Evolutionary conservation across 2,113 vertebrate genomes (phyloP), one percentile per base, ranked within the genome.

Genomic region (Ranitomeya imitator): DNA sequence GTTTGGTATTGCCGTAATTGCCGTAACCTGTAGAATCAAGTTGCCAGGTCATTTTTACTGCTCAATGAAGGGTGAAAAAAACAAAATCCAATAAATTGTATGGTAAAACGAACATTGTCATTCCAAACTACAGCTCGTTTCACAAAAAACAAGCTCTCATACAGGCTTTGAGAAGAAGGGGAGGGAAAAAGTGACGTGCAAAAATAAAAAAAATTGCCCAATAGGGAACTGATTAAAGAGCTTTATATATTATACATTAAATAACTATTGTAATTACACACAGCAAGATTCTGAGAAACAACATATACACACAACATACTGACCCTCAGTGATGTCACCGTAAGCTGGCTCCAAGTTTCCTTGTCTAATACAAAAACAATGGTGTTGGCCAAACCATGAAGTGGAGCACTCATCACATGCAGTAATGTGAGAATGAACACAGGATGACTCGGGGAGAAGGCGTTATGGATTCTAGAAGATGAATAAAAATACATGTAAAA

Each of bases 341-440:
- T 95, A 86, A 96, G 90, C 18, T 95, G 91, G 71, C 92, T 92
- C 95, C 94, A 94, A 90, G 94, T 94, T 76, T 95, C 94, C 57
- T 93, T 91, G 79, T 95, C 94, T 90, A 95, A 90, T 85, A 94
- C 92, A 87, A 96, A 95, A 52, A 95, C 93, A 51, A 95, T 93
- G 45, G 95, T 93, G 13, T 96, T 96, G 92, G 94, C 94, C 92
- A 95, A 89, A 9, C 95, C 95, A n/a, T 95, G 94, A 77, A 95
- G 94, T 6, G 94, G 95, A 3, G 94, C 95, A 1, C 93, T 93
- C 73, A 96, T 89, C 77, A 95, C 94, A 81, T 96, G 95, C 55
- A 96, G 89, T 88, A 95, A 88, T 8, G 93, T 95, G 86, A 96
- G 93, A 16, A 91, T 7, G 91, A 96, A 96, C 78, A 94, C 93